These are phyloP conservation scores for Parotocinclus haroldoi DNA, from an alignment of 2,797 vertebrate species.

Conservation along the genomic window DNA sequence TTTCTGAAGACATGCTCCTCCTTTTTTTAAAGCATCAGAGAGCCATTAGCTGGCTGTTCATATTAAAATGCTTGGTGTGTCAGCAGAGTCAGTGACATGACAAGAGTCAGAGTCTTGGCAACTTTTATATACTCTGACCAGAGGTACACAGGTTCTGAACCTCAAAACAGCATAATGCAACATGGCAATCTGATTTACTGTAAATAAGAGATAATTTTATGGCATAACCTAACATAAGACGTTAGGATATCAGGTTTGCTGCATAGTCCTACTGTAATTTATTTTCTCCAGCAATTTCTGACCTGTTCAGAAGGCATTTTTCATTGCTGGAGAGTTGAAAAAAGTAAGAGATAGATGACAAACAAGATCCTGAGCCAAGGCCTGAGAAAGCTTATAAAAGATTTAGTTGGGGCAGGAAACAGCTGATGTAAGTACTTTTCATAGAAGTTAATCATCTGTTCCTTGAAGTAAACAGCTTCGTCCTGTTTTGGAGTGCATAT, in stretches of 20 bases:
- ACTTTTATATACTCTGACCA: too few species aligned
- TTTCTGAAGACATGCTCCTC: too few species aligned
- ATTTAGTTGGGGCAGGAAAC: slow-evolving; percentile 62
- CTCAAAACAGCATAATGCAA: too few species aligned
- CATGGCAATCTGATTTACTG: too few species aligned
- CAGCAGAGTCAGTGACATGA: too few species aligned
- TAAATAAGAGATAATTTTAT: too few species aligned
- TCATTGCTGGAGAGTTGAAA: not conserved
- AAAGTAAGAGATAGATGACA: slow-evolving; percentile 20
- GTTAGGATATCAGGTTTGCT: not conserved
- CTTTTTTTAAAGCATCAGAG: too few species aligned
- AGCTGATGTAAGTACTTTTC: slow-evolving; percentile 60
- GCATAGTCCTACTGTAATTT: not conserved
- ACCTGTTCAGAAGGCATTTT: slow-evolving; percentile 2
- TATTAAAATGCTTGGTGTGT: too few species aligned
- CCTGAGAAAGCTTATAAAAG: slow-evolving; percentile 58
- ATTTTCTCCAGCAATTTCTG: not conserved
- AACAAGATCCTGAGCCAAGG: slow-evolving; percentile 17
- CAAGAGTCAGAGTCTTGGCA: too few species aligned
- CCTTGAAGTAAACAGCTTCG: slow-evolving; percentile 11
- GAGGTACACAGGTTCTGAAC: too few species aligned
- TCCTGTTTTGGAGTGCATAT: slow-evolving; percentile 13
- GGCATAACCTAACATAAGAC: not conserved
- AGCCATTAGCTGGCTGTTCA: too few species aligned
- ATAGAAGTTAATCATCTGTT: slow-evolving; percentile 62